A percentile compares a stretch with the other conserved stretches of the same genome.
Conservation (phyloP, 2,888 invertebrate genomes). For the Melitaea athalia region DNA sequence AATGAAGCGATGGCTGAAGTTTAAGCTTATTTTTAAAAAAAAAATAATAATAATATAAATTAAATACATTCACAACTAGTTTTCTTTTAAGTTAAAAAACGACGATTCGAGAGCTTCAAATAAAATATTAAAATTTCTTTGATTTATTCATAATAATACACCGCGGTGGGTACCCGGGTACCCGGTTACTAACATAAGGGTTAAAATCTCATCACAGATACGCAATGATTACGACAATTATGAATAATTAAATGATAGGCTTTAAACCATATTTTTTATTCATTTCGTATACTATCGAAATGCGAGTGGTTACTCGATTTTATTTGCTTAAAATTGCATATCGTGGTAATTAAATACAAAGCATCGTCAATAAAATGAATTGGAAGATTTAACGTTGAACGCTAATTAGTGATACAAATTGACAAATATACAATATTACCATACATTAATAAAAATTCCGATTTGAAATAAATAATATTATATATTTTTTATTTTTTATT, state of each 20-base stretch:
- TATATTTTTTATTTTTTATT: not conserved
- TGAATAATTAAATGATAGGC: slow-evolving; percentile 20
- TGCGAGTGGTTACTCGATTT: not conserved
- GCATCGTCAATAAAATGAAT: not conserved
- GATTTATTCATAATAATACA: too few species aligned
- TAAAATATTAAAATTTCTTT: too few species aligned
- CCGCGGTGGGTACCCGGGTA: too few species aligned
- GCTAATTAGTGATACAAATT: not conserved
- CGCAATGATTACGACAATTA: slow-evolving; percentile 16
- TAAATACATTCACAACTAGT: too few species aligned
- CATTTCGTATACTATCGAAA: not conserved
- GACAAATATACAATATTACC: not conserved
- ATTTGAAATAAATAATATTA: too few species aligned
- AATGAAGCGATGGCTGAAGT: too few species aligned
- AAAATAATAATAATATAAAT: too few species aligned
- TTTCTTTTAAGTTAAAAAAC: too few species aligned
- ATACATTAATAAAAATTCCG: not conserved
- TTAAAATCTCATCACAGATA: slow-evolving; percentile 15
- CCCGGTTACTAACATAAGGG: too few species aligned
- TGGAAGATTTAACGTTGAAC: slow-evolving; percentile 3
- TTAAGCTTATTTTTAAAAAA: too few species aligned
- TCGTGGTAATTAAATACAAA: slow-evolving; percentile 1
- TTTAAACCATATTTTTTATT: slow-evolving; percentile 13
- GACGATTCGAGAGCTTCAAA: too few species aligned
- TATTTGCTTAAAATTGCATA: slow-evolving; percentile 1